phyloP scores from a whole-genome alignment of 1,140 invertebrate species.

The Sarcophaga peregrina region DNA sequence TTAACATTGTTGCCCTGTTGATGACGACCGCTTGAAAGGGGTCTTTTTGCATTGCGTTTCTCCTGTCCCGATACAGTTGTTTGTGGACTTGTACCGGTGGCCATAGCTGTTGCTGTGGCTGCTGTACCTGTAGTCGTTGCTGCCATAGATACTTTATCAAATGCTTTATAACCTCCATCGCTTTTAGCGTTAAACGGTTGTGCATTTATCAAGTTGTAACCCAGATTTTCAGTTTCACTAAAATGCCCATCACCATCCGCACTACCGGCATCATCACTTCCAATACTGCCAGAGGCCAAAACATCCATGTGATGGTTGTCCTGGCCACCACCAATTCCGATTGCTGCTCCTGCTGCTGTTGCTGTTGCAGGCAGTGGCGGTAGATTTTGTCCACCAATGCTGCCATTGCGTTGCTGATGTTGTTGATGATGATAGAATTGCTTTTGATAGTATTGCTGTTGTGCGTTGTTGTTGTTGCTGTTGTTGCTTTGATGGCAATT shows the following conservation, averaged over 20 bases:
- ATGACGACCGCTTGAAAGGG: slow-evolving; percentile 55
- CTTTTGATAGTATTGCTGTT: slow-evolving; percentile 43
- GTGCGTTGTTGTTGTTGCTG: slow-evolving; percentile 49
- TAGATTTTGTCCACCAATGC: slow-evolving; percentile 39
- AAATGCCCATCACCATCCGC: slow-evolving; percentile 67
- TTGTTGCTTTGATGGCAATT: slow-evolving; percentile 40
- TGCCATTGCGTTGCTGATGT: slow-evolving; percentile 43
- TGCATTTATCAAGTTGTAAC: slow-evolving; percentile 63
- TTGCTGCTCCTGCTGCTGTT: neutral
- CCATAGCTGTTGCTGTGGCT: neutral
- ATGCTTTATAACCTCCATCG: slow-evolving; percentile 45
- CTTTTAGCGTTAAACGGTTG: slow-evolving; percentile 43
- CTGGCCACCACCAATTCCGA: slow-evolving; percentile 43
- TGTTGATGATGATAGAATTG: slow-evolving; percentile 47
- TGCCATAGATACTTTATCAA: slow-evolving; percentile 47
- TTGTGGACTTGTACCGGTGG: neutral
- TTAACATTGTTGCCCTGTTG: slow-evolving; percentile 48
- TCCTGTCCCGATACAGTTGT: slow-evolving; percentile 41
- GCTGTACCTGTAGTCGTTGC: slow-evolving; percentile 43
- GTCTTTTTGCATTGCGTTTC: slow-evolving; percentile 63
- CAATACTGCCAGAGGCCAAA: slow-evolving; percentile 46
- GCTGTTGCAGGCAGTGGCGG: slow-evolving; percentile 47
- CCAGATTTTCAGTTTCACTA: slow-evolving; percentile 68
- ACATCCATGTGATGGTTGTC: slow-evolving; percentile 57
- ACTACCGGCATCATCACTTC: slow-evolving; percentile 52